Conservation (phyloP, 2,888 invertebrate genomes). For the Rhamphomyia laevipes region DNA sequence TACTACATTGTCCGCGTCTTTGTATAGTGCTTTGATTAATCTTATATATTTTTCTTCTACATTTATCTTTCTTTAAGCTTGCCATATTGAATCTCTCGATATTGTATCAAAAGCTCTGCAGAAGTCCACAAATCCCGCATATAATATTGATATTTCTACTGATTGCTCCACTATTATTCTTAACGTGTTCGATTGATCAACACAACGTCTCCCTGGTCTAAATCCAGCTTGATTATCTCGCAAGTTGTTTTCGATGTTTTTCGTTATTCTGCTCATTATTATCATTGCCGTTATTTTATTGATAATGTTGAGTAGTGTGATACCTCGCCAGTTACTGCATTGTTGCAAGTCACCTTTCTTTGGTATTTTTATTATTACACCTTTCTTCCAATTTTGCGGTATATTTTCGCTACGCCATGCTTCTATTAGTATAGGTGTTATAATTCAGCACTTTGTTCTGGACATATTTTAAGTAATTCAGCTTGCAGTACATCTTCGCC, state of each 20-base stretch:
- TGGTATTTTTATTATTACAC: background rate
- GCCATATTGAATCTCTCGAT: background rate
- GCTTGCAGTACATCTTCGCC: background rate
- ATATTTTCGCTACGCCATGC: background rate
- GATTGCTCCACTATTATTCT: background rate
- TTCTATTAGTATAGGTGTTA: background rate
- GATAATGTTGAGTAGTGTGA: background rate
- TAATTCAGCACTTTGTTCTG: no score
- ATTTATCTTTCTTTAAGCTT: no score
- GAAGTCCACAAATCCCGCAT: background rate
- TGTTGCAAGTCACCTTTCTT: background rate
- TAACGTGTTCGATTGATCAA: background rate
- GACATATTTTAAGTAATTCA: background rate
- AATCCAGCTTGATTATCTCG: background rate
- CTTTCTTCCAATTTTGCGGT: background rate
- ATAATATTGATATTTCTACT: background rate
- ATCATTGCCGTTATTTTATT: background rate
- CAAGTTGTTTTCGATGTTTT: background rate
- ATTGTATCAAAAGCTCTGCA: background rate
- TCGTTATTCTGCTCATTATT: background rate
- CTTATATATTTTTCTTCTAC: no score
- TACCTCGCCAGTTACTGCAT: background rate
- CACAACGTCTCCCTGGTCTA: background rate
- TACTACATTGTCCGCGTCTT: no score
- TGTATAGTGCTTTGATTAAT: no score